These are phyloP conservation scores for Indri indri DNA, from an alignment of 2,113 vertebrate species.

Conservation along the genomic window DNA sequence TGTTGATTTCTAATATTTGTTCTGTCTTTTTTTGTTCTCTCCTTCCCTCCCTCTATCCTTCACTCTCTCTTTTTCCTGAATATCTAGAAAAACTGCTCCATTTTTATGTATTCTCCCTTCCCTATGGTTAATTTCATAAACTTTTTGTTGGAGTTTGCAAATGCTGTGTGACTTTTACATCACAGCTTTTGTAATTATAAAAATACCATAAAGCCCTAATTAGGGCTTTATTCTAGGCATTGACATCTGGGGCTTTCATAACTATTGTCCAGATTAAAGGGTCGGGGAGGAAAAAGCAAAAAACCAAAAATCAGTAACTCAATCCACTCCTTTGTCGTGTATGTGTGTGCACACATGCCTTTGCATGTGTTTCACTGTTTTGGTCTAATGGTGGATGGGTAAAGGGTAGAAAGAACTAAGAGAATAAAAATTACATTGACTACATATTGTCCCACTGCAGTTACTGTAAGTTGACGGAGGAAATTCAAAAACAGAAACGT, in stretches of 20 bases:
- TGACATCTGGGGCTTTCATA: background rate
- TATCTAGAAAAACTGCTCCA: background rate
- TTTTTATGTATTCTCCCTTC: background rate
- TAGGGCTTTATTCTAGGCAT: background rate
- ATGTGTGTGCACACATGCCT: background rate
- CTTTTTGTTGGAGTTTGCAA: background rate
- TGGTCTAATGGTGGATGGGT: background rate
- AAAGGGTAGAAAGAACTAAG: background rate
- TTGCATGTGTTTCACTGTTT: background rate
- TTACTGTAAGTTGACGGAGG: background rate
- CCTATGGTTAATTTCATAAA: background rate
- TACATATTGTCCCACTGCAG: background rate
- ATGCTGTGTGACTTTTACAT: background rate
- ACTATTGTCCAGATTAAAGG: background rate
- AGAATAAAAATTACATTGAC: background rate
- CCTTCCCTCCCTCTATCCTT: background rate
- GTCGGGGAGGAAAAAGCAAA: background rate
- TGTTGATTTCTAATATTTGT: slow-evolving; percentile 3
- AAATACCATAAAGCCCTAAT: background rate
- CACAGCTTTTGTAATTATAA: background rate
- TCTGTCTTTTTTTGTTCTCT: background rate
- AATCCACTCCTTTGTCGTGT: background rate
- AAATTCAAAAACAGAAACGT: background rate
- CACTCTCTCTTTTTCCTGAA: background rate
- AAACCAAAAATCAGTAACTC: background rate